Evolutionary conservation across 37 sponge, comb jelly and placozoan species (phyloP).

Genomic region (Tethya wilhelma): DNA sequence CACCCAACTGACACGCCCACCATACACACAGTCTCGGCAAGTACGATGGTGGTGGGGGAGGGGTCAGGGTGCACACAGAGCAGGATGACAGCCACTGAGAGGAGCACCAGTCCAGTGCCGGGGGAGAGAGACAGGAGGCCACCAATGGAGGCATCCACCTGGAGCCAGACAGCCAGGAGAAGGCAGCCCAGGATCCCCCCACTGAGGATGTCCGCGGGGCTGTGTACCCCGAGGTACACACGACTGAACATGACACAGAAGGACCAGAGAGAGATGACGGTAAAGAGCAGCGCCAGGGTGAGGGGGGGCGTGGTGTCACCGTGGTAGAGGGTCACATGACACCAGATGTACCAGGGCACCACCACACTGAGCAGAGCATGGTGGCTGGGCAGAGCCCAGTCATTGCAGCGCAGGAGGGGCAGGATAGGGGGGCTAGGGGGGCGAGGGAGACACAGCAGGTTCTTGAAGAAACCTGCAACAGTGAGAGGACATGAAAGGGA

Average conservation of each 20-base stretch:
- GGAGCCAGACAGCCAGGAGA: slow-evolving; percentile 54
- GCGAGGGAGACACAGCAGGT: slow-evolving; percentile 57
- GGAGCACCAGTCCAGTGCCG: not conserved
- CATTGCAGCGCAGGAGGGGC: slow-evolving; percentile 49
- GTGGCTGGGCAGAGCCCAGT: slow-evolving; percentile 72
- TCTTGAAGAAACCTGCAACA: slow-evolving; percentile 49
- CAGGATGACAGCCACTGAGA: slow-evolving; percentile 16
- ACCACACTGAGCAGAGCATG: slow-evolving; percentile 60
- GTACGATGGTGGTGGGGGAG: slow-evolving; percentile 41
- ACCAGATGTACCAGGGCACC: slow-evolving; percentile 76
- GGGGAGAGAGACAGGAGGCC: not conserved
- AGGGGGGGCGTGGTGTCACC: not conserved
- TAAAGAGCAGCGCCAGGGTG: slow-evolving; percentile 12
- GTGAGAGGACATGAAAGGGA: not conserved
- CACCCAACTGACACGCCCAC: slow-evolving; percentile 45
- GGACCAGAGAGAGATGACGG: slow-evolving; percentile 46
- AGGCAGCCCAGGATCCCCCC: slow-evolving; percentile 69
- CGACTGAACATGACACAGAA: slow-evolving; percentile 69
- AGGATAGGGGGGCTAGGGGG: slow-evolving; percentile 67
- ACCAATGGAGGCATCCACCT: slow-evolving; percentile 14
- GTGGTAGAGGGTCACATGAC: slow-evolving; percentile 7
- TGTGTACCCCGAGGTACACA: slow-evolving; percentile 76
- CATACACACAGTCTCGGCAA: slow-evolving; percentile 60
- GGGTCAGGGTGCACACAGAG: slow-evolving; percentile 58
- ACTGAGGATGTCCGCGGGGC: slow-evolving; percentile 62